A percentile compares a stretch with the other conserved stretches of the same genome.
These are phyloP conservation scores for Pelodiscus sinensis DNA, from an alignment of 2,113 vertebrate genomes.

Conservation along the genomic window DNA sequence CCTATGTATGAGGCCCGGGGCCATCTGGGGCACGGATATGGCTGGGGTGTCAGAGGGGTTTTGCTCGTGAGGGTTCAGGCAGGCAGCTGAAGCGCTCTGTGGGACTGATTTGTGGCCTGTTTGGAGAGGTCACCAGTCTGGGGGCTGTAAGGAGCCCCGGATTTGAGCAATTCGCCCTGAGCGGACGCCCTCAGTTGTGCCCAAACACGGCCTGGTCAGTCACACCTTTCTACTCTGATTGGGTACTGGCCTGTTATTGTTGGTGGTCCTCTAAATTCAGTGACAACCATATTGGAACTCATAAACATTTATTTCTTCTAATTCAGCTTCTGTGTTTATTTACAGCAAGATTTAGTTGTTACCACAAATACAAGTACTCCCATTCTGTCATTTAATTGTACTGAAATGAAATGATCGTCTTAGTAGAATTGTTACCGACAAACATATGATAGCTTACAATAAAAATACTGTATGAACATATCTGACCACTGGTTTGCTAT, in stretches of 20 bases:
- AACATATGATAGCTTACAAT: neutral
- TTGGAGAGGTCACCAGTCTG: no score
- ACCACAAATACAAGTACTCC: neutral
- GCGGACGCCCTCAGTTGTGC: no score
- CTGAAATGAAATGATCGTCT: neutral
- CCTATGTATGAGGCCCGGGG: no score
- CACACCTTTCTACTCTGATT: neutral
- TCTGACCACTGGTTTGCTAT: neutral
- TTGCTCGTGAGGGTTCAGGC: no score
- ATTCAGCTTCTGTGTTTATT: neutral
- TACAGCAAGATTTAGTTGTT: slow-evolving; percentile 25
- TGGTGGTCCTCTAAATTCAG: neutral
- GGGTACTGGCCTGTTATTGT: neutral
- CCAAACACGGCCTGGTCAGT: no score
- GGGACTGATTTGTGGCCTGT: no score
- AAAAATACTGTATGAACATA: neutral
- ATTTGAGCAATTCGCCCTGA: no score
- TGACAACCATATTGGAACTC: neutral
- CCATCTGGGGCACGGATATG: no score
- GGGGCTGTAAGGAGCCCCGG: no score
- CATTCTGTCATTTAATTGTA: slow-evolving; percentile 18
- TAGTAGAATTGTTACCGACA: neutral
- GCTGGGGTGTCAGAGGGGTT: no score
- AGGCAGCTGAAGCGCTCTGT: no score
- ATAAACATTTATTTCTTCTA: neutral